Evolutionary conservation across 2,113 vertebrate species (phyloP).

Genomic region (Meleagris gallopavo): DNA sequence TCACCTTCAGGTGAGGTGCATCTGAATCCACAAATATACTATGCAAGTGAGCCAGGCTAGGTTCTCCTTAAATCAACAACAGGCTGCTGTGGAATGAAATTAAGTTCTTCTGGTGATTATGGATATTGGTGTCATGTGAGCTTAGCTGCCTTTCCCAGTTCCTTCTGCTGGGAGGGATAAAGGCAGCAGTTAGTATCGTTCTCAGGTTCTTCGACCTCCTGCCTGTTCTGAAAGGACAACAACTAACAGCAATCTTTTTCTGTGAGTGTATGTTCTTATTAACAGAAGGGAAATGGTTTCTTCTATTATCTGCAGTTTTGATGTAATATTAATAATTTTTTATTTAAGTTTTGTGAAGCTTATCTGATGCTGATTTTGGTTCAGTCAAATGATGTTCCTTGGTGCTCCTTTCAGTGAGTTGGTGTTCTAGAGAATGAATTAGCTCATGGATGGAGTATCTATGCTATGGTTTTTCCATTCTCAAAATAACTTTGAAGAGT

Average conservation of each 20-base stretch:
- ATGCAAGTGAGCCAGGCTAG: neutral
- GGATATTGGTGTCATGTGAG: neutral
- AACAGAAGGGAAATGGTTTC: neutral
- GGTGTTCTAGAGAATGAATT: neutral
- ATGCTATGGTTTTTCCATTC: neutral
- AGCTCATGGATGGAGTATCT: fast-evolving
- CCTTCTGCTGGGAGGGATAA: neutral
- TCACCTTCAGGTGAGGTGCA: neutral
- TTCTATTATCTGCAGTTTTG: neutral
- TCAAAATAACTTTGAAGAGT: neutral
- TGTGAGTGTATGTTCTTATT: neutral
- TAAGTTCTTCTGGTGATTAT: neutral
- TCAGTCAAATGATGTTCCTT: neutral
- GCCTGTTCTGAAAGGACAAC: neutral
- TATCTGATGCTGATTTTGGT: neutral
- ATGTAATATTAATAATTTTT: neutral
- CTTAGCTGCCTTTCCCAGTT: neutral
- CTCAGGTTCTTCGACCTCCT: neutral
- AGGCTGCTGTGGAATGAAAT: neutral
- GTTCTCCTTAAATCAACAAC: neutral
- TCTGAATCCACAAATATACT: neutral
- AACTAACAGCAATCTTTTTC: neutral
- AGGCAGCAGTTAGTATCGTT: neutral
- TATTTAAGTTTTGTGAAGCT: neutral
- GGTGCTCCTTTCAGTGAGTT: neutral